Evolutionary conservation across 30 jellyfish, hydroid and myxozoan genomes (phyloP).

Genomic region (Cassiopea andromeda): DNA sequence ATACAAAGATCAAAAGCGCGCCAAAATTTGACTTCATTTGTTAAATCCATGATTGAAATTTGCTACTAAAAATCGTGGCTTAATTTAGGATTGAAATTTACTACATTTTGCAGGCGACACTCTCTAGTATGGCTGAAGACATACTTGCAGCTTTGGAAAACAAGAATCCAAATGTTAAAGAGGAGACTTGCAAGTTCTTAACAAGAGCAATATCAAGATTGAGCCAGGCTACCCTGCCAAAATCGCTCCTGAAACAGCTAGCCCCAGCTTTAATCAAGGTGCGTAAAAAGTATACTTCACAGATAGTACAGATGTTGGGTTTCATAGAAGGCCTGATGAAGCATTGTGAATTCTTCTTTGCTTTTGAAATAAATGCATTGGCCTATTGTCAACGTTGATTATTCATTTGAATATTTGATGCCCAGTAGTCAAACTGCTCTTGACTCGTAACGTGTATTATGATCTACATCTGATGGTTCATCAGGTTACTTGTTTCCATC

Average conservation of each 20-base stretch:
- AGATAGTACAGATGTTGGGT: not conserved
- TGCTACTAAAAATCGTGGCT: not conserved
- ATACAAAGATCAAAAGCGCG: too few relatives aligned
- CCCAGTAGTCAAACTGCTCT: too few relatives aligned
- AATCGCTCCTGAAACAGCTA: slow-evolving; percentile 77
- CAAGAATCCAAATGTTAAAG: slow-evolving; percentile 95
- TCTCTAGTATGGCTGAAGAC: slow-evolving; percentile 89
- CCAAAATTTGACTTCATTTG: too few relatives aligned
- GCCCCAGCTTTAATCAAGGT: slow-evolving; percentile 85
- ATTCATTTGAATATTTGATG: too few relatives aligned
- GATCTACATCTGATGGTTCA: too few relatives aligned
- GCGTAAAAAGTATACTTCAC: not conserved
- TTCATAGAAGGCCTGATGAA: not conserved
- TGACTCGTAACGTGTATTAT: too few relatives aligned
- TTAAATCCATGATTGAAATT: not conserved
- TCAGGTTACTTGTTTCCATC: too few relatives aligned
- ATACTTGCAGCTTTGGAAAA: slow-evolving; percentile 80
- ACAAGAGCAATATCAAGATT: slow-evolving; percentile 61
- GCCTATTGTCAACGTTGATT: too few relatives aligned
- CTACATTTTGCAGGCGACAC: slow-evolving; percentile 63
- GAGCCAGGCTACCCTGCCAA: slow-evolving; percentile 80
- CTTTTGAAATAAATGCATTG: too few relatives aligned
- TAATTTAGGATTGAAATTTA: too few relatives aligned
- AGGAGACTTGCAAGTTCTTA: slow-evolving; percentile 89
- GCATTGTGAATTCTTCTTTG: too few relatives aligned